Percentiles rank a stretch among this genome's conserved stretches.
phyloP scores from a whole-genome alignment of 2,113 vertebrate genomes.

The Nerophis lumbriciformis region DNA sequence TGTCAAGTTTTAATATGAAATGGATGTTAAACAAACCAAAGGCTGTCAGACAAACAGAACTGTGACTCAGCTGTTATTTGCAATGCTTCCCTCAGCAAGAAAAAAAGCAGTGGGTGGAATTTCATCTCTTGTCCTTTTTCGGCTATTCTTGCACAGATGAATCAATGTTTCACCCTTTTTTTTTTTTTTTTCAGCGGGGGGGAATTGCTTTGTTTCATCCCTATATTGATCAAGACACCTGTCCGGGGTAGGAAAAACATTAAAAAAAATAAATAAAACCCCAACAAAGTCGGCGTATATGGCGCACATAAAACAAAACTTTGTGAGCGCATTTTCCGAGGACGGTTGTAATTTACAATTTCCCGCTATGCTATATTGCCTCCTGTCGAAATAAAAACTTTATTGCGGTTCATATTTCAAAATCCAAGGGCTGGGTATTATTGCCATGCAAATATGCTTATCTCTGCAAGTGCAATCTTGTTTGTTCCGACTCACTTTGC shows the following conservation, averaged over 20 bases:
- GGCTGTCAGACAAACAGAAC: background rate
- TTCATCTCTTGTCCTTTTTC: background rate
- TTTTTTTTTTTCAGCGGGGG: no score
- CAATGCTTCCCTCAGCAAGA: background rate
- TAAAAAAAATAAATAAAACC: background rate
- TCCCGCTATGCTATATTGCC: constrained; percentile 10
- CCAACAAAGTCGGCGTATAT: background rate
- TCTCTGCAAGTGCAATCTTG: constrained; percentile 36
- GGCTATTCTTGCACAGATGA: background rate
- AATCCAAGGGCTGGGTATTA: constrained; percentile 40
- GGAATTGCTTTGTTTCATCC: background rate
- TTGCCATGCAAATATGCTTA: constrained; percentile 41
- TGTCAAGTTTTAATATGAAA: background rate
- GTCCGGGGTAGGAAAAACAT: background rate
- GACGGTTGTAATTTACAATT: constrained; percentile 8
- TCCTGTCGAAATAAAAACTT: constrained; percentile 7
- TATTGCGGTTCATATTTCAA: constrained; percentile 38
- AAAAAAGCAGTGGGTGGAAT: background rate
- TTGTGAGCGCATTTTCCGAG: constrained; percentile 4
- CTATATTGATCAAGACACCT: background rate
- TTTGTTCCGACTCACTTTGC: constrained; percentile 46
- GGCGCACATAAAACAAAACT: constrained; percentile 1
- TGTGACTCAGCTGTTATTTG: background rate
- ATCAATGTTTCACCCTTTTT: background rate
- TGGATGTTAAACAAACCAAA: background rate